Percentiles rank a stretch among this genome's conserved stretches.
phyloP scores from a whole-genome alignment of 2,797 vertebrate genomes.

The Decapterus maruadsi region DNA sequence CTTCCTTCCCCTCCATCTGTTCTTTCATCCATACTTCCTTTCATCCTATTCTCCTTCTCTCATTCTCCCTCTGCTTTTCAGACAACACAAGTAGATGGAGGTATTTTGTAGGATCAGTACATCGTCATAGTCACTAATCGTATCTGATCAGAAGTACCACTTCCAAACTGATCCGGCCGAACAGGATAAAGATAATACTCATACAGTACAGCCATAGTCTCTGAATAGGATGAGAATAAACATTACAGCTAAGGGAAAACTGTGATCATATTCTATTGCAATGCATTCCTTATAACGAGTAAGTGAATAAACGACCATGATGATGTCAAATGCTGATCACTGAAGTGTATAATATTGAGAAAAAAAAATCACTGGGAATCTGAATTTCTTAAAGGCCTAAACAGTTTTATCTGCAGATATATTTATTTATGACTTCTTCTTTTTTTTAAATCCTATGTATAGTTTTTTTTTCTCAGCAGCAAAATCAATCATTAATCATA shows the following conservation, averaged over 20 bases:
- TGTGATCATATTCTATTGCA: slow-evolving; percentile 49
- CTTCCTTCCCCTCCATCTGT: slow-evolving; percentile 18
- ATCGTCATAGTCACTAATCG: slow-evolving; percentile 14
- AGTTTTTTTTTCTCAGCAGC: slow-evolving; percentile 29
- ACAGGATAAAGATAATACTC: slow-evolving; percentile 7
- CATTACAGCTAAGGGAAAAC: slow-evolving; percentile 44
- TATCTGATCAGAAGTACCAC: slow-evolving; percentile 6
- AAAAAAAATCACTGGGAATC: slow-evolving; percentile 3
- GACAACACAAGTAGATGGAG: not conserved
- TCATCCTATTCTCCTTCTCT: slow-evolving; percentile 1
- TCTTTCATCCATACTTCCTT: slow-evolving; percentile 22
- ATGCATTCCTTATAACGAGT: slow-evolving; percentile 33
- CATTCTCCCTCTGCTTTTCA: slow-evolving; percentile 10
- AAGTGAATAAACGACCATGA: slow-evolving; percentile 28
- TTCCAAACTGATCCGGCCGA: slow-evolving; percentile 3
- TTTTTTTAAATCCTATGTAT: slow-evolving; percentile 6
- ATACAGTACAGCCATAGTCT: slow-evolving; percentile 51
- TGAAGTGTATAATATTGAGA: slow-evolving; percentile 22
- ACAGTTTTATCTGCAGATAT: slow-evolving; percentile 45
- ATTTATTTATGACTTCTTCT: slow-evolving; percentile 14
- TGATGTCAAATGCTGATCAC: slow-evolving; percentile 35
- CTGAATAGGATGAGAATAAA: slow-evolving; percentile 28
- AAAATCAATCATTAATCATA: not conserved
- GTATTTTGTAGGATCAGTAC: slow-evolving; percentile 16
- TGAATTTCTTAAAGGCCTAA: slow-evolving; percentile 32